Percentiles rank a stretch among this genome's conserved stretches.
phyloP scores from a whole-genome alignment of 2,113 vertebrate genomes.

The Hypocryptadius cinnamomeus region DNA sequence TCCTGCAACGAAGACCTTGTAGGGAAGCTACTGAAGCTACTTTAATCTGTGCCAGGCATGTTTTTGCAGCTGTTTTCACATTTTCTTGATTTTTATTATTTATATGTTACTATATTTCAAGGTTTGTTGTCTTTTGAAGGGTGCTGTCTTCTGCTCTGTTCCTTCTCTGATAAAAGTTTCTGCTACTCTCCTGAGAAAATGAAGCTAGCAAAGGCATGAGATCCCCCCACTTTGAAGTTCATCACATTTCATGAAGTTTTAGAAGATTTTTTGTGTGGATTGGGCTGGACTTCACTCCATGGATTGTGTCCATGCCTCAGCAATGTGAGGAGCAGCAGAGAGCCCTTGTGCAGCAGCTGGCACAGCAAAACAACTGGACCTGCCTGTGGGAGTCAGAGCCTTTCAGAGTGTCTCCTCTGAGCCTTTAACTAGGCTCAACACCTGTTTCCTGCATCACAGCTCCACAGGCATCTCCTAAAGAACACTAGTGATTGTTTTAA shows the following conservation, averaged over 20 bases:
- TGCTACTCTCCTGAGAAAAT: background rate
- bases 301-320: slow-evolving; percentile 12
- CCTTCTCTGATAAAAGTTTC: background rate
- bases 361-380: slow-evolving; percentile 51
- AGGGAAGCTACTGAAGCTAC: background rate
- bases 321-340: slow-evolving; percentile 46
- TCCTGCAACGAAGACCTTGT: background rate
- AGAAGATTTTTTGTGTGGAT: background rate
- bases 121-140: background rate
- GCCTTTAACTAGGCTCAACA: background rate
- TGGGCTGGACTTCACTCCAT: slow-evolving; percentile 60
- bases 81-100: background rate
- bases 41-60: background rate
- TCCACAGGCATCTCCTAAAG: background rate
- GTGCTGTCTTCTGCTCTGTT: background rate
- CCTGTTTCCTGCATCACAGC: slow-evolving; percentile 14
- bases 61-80: background rate
- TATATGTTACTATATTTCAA: background rate
- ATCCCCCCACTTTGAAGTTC: background rate
- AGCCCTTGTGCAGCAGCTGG: slow-evolving; percentile 52
- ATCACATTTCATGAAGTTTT: background rate
- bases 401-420: background rate
- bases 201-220: background rate
- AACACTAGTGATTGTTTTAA: background rate
- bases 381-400: slow-evolving; percentile 36